These are phyloP conservation scores for Harpalus rufipes DNA, from an alignment of 2,888 invertebrate species.

Conservation along the genomic window DNA sequence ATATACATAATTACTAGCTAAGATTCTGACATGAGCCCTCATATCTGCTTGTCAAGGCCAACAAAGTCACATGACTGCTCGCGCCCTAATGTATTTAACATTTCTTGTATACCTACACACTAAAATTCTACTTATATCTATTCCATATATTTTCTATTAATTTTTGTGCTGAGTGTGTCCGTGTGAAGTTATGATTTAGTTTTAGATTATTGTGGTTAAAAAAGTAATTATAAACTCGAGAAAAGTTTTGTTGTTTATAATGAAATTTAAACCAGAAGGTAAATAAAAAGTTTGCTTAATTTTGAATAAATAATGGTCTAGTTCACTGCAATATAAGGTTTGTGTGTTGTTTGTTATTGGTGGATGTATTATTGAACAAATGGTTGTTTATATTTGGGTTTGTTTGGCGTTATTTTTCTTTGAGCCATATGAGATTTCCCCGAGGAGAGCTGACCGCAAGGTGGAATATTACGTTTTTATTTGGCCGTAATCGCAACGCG, in stretches of 20 bases:
- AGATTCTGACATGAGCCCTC: too few species aligned
- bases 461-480: slow-evolving; percentile 72
- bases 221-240: slow-evolving; percentile 10
- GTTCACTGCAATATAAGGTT: slow-evolving; percentile 54
- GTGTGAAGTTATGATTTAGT: slow-evolving; percentile 32
- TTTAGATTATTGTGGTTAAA: slow-evolving; percentile 47
- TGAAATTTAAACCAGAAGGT: slow-evolving; percentile 10
- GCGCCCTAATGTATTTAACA: too few species aligned
- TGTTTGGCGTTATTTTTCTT: slow-evolving; percentile 72
- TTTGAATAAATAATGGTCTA: slow-evolving; percentile 28
- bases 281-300: slow-evolving; percentile 32
- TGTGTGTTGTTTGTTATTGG: slow-evolving; percentile 73
- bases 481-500: slow-evolving; percentile 58
- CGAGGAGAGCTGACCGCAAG: slow-evolving; percentile 72
- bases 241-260: slow-evolving; percentile 23
- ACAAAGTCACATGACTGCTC: too few species aligned
- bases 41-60: too few species aligned
- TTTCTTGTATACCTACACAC: too few species aligned
- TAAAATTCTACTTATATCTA: too few species aligned
- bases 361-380: slow-evolving; percentile 72
- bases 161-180: too few species aligned
- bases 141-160: too few species aligned
- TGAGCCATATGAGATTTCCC: slow-evolving; percentile 73
- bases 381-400: slow-evolving; percentile 68
- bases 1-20: too few species aligned